Percentiles rank a stretch among this genome's conserved stretches.
Conservation (phyloP, 1,140 invertebrate species). For the Intoshia linei region DNA sequence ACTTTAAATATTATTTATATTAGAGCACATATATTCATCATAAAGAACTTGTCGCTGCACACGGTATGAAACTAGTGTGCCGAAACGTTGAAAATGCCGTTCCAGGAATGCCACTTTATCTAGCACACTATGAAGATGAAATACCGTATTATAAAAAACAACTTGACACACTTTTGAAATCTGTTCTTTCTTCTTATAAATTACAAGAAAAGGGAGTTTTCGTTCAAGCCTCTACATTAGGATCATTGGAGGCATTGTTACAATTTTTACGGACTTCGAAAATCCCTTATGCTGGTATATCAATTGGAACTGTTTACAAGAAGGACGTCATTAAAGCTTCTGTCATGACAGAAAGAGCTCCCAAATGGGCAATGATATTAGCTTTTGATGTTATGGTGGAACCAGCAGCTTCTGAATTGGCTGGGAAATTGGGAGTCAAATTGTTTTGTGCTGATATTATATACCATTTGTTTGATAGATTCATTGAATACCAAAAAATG, state of each 20-base stretch:
- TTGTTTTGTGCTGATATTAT: slow-evolving; percentile 98
- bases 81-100: slow-evolving; percentile 91
- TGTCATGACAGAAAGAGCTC: slow-evolving; percentile 40
- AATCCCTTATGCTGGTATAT: slow-evolving; percentile 85
- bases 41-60: slow-evolving; percentile 68
- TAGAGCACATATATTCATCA: slow-evolving; percentile 74
- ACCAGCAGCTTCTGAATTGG: slow-evolving; percentile 73
- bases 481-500: slow-evolving; percentile 60
- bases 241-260: slow-evolving; percentile 73
- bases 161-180: slow-evolving; percentile 42
- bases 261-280: slow-evolving; percentile 71
- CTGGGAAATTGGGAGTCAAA: slow-evolving; percentile 60
- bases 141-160: slow-evolving; percentile 49
- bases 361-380: slow-evolving; percentile 67
- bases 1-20: slow-evolving; percentile 8
- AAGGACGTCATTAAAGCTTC: slow-evolving; percentile 97
- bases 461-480: slow-evolving; percentile 92
- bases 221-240: slow-evolving; percentile 87
- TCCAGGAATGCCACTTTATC: slow-evolving; percentile 35
- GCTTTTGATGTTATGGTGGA: slow-evolving; percentile 98
- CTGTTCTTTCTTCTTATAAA: slow-evolving; percentile 60
- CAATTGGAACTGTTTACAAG: slow-evolving; percentile 93
- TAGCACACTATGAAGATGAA: slow-evolving; percentile 67
- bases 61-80: slow-evolving; percentile 74
- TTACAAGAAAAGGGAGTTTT: slow-evolving; percentile 62